Base-by-base conservation (phyloP, 2,888 invertebrate genomes). In the Priocnemis perturbator region DNA sequence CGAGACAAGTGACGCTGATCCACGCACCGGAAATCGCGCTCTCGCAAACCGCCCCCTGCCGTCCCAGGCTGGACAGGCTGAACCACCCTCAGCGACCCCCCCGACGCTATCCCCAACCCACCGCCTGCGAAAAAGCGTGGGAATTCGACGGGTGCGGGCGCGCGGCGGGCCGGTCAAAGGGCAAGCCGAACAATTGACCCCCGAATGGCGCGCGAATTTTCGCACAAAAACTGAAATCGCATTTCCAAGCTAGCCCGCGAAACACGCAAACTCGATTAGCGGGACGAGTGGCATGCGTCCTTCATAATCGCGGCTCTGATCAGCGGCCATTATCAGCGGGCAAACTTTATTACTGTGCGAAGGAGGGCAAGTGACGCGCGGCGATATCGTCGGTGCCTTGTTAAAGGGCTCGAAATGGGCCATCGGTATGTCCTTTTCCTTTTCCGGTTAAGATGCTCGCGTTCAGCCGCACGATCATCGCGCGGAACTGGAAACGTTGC, bases 181-280 rank as follows among this genome's bases (percentile, higher is more conserved):
- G 48, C 66, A 58, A 55, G 62, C 19, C 50, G 61, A 21, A 37
- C 14, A 56, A 48, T 26, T 45, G 58, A 19, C 20, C n/a, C 17
- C 15, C 20, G 30, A 19, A 23, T 20, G 26, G 60, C 44, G 59
- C 21, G 56, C 52, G 50, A 63, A 63, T 69, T 73, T 68, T 56
- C 19, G 21, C 44, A 52, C 21, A 64, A 66, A 73, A 67, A 71
- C 64, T 44, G 20, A 67, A 80, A 75, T 74, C 60, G 56, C 47
- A 56, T 74, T 76, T 68, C 19, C 55, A 20, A 7, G n/a, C 15
- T 17, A 26, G 60, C 50, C 26, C 37, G 15, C 7, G 17, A 20
- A 20, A 62, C 48, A 3, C 21, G 64, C 19, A 60, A 78, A 76
- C 58, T 52, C 61, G 26, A 78, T 66, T 57, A 68, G 59, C 63